Evolutionary conservation across 2,888 invertebrate species (phyloP).

Genomic region (Drosophila seclusa): DNA sequence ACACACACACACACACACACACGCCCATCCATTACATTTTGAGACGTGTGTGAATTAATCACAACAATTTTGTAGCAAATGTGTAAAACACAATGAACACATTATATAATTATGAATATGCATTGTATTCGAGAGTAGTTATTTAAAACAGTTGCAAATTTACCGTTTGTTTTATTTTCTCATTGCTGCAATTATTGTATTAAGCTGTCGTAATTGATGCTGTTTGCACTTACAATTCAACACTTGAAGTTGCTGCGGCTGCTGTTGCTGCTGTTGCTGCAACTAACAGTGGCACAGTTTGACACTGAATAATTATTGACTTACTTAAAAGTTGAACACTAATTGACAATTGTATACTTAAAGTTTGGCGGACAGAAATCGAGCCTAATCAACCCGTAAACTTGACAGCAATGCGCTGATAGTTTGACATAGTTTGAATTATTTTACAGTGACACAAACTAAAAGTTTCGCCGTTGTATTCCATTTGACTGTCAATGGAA

Average conservation of each 20-base stretch:
- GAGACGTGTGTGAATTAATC: slow-evolving; percentile 41
- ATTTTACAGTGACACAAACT: background rate
- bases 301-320: background rate
- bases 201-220: slow-evolving; percentile 9
- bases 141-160: slow-evolving; percentile 30
- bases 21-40: background rate
- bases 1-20: background rate
- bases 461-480: background rate
- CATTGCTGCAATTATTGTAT: slow-evolving; percentile 32
- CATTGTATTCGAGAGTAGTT: slow-evolving; percentile 9
- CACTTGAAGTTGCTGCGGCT: slow-evolving; percentile 9
- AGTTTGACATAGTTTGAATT: background rate
- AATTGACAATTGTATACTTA: background rate
- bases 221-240: slow-evolving; percentile 29
- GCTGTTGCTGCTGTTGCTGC: background rate
- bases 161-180: slow-evolving; percentile 26
- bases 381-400: background rate
- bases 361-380: background rate
- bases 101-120: slow-evolving; percentile 45
- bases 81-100: slow-evolving; percentile 33
- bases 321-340: slow-evolving; percentile 6
- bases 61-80: slow-evolving; percentile 48
- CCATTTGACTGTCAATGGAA: background rate
- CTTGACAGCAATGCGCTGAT: background rate
- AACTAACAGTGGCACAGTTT: background rate